Conservation (phyloP, 2,113 vertebrate genomes). For the Balaeniceps rex region DNA sequence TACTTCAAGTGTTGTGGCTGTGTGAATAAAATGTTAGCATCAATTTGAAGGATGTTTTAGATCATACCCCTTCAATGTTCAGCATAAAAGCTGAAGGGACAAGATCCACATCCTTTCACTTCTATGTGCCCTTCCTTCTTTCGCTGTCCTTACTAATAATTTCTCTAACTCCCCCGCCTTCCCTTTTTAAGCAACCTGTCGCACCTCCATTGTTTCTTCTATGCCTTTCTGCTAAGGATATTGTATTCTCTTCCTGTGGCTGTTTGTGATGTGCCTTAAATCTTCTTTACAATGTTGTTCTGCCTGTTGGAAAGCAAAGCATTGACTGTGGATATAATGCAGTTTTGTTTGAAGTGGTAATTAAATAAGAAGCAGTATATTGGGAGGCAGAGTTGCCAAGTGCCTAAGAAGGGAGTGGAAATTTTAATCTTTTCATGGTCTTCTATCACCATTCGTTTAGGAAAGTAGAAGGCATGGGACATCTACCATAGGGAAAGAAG, state of each 20-base stretch:
- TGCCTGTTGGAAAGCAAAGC: background rate
- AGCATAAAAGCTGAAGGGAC: background rate
- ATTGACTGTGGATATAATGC: background rate
- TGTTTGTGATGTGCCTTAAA: background rate
- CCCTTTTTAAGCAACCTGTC: background rate
- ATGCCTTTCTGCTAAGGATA: background rate
- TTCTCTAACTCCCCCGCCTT: background rate
- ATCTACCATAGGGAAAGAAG: background rate
- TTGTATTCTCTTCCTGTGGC: background rate
- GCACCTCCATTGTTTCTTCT: background rate
- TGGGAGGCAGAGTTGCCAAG: background rate
- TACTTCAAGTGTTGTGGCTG: background rate
- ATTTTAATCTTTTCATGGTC: background rate
- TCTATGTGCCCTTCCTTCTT: background rate
- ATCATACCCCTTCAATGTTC: background rate
- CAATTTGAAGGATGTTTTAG: background rate
- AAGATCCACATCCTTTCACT: background rate
- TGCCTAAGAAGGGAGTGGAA: background rate
- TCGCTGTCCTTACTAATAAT: background rate
- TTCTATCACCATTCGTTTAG: background rate
- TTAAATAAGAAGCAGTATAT: constrained; percentile 4
- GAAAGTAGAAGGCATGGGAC: background rate
- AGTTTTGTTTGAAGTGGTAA: constrained; percentile 9
- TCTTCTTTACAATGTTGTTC: background rate
- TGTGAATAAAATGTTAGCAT: background rate